Evolutionary conservation across 2,113 vertebrate genomes (phyloP).

Genomic region (Cavia porcellus): DNA sequence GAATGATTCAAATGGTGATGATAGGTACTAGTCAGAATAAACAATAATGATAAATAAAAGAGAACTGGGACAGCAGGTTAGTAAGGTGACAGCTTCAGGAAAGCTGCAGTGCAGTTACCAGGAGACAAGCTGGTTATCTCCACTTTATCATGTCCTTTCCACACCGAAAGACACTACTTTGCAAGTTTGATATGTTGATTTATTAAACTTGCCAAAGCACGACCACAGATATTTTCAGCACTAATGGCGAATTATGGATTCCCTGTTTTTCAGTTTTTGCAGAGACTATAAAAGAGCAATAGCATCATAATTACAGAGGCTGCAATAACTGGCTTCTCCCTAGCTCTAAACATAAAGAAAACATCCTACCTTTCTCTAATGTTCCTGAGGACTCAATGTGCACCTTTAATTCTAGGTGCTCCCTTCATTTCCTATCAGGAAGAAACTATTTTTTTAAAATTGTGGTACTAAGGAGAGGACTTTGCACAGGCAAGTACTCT

Average conservation of each 20-base stretch:
- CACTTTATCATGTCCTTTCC: neutral
- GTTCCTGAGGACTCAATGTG: neutral
- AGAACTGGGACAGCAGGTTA: neutral
- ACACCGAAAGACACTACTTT: neutral
- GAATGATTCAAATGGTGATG: neutral
- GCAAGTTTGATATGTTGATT: neutral
- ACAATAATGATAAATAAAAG: neutral
- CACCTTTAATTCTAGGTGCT: neutral
- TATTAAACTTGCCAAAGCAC: neutral
- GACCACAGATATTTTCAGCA: neutral
- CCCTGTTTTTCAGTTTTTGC: neutral
- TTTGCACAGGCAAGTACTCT: neutral
- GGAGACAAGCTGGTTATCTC: neutral
- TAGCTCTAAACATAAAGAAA: neutral
- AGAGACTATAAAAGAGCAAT: neutral
- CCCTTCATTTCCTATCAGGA: conserved; percentile 42
- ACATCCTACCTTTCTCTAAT: neutral
- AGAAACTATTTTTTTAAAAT: neutral
- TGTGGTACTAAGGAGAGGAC: neutral
- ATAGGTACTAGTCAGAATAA: neutral
- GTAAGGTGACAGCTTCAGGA: neutral
- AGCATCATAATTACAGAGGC: neutral
- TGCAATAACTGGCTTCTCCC: neutral
- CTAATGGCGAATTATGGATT: neutral
- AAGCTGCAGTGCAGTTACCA: neutral